These are phyloP conservation scores for Alcedo quadribrachys DNA, from an alignment of 2,797 vertebrate genomes.

Conservation along the genomic window DNA sequence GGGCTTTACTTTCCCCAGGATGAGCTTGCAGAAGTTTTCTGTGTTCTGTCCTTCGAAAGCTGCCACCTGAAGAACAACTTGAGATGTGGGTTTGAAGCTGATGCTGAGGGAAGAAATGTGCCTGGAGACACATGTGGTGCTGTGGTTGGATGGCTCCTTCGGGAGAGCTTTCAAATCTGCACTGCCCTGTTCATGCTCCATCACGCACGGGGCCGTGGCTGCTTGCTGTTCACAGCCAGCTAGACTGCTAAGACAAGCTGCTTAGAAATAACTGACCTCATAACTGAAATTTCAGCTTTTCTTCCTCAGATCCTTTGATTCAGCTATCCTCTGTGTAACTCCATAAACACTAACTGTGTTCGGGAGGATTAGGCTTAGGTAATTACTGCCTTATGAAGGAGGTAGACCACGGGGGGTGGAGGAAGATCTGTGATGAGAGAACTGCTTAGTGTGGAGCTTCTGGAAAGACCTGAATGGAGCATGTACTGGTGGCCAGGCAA, in stretches of 20 bases:
- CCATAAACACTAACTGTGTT: background rate
- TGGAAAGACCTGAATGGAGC: background rate
- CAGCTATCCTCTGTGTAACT: background rate
- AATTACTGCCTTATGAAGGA: background rate
- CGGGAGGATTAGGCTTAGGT: background rate
- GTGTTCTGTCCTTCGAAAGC: background rate
- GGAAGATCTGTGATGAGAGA: background rate
- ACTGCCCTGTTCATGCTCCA: accelerated
- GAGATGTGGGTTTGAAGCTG: background rate
- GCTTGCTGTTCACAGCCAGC: background rate
- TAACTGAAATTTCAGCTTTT: background rate
- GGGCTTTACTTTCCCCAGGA: background rate
- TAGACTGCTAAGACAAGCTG: background rate
- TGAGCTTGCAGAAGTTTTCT: background rate
- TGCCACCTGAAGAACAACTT: background rate
- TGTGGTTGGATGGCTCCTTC: background rate
- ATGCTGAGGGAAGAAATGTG: background rate
- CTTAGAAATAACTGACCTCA: background rate
- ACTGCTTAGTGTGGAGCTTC: background rate
- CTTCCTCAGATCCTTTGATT: background rate
- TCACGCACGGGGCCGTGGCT: accelerated
- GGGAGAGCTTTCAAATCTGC: background rate
- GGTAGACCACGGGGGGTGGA: background rate
- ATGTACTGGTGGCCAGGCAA: accelerated
- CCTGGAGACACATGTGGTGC: accelerated